Conservation (phyloP, 1,140 invertebrate genomes). For the Gyrodactylus salaris region DNA sequence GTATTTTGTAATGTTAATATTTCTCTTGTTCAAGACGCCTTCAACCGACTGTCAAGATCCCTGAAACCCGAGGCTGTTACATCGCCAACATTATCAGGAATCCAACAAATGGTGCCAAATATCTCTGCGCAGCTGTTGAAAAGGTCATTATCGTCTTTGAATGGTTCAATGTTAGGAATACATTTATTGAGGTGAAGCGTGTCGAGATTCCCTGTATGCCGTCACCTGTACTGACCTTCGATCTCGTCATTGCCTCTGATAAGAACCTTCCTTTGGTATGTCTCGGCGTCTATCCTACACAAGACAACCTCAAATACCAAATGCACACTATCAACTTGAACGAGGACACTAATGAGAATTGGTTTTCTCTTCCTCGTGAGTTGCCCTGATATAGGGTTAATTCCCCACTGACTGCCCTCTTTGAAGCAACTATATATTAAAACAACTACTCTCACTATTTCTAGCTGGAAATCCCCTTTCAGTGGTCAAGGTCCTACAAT, state of each 20-base stretch:
- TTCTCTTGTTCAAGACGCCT: too few species aligned
- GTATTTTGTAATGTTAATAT: too few species aligned
- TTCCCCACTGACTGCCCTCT: neutral
- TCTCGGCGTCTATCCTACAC: constrained; percentile 4
- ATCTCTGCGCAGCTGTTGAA: neutral
- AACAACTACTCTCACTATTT: neutral
- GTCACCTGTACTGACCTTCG: constrained; percentile 1
- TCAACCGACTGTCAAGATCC: neutral
- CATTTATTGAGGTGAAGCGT: constrained; percentile 4
- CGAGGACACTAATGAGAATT: neutral
- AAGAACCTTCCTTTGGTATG: constrained; percentile 3
- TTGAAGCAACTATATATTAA: too few species aligned
- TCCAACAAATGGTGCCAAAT: neutral
- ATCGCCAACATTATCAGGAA: neutral
- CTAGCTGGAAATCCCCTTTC: neutral
- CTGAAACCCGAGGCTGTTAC: constrained; percentile 3
- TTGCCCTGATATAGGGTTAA: neutral
- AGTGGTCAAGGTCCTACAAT: constrained; percentile 1
- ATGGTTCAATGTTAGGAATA: constrained; percentile 2
- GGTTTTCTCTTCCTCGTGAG: neutral
- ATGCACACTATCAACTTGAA: neutral
- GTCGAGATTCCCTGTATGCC: constrained; percentile 4
- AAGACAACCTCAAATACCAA: neutral
- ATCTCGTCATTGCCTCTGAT: neutral
- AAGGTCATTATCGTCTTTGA: constrained; percentile 1